Conservation (phyloP, 1,140 invertebrate species). For the Himalopsyche phryganea region DNA sequence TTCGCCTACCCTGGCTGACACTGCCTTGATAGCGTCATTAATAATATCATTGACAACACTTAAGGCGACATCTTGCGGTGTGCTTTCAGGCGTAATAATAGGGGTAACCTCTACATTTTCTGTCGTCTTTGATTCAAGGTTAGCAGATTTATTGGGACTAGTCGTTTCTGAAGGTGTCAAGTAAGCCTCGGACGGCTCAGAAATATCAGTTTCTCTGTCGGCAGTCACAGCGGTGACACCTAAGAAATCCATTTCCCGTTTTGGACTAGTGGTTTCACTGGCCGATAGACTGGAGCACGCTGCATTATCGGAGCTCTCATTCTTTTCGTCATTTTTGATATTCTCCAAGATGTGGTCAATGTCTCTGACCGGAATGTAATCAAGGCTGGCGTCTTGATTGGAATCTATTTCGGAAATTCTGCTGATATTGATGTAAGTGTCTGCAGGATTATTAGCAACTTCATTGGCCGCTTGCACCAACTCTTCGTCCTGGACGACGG, state of each 20-base stretch:
- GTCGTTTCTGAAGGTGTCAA: slow-evolving; percentile 58
- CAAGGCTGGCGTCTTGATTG: slow-evolving; percentile 42
- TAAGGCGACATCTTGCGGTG: slow-evolving; percentile 49
- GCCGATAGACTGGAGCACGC: slow-evolving; percentile 49
- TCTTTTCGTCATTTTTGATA: slow-evolving; percentile 44
- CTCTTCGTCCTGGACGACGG: slow-evolving; percentile 17
- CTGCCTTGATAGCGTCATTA: slow-evolving; percentile 49
- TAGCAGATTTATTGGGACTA: slow-evolving; percentile 50
- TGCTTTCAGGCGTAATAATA: slow-evolving; percentile 55
- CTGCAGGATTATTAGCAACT: slow-evolving; percentile 27
- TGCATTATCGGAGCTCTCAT: slow-evolving; percentile 37
- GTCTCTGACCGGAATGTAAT: slow-evolving; percentile 52
- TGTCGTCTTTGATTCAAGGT: slow-evolving; percentile 47
- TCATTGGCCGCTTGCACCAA: slow-evolving; percentile 36
- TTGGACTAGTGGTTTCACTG: slow-evolving; percentile 50
- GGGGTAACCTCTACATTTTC: slow-evolving; percentile 48
- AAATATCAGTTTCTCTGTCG: slow-evolving; percentile 46
- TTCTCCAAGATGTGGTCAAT: slow-evolving; percentile 42
- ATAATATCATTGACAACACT: slow-evolving; percentile 51
- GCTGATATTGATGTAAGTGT: slow-evolving; percentile 13
- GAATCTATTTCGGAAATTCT: slow-evolving; percentile 28
- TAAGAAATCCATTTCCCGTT: slow-evolving; percentile 43
- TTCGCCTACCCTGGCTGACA: slow-evolving; percentile 18
- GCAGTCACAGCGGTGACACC: slow-evolving; percentile 38
- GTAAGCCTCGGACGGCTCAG: slow-evolving; percentile 59